These are phyloP conservation scores for Aethina tumida DNA, from an alignment of 1,140 invertebrate genomes.

Conservation along the genomic window DNA sequence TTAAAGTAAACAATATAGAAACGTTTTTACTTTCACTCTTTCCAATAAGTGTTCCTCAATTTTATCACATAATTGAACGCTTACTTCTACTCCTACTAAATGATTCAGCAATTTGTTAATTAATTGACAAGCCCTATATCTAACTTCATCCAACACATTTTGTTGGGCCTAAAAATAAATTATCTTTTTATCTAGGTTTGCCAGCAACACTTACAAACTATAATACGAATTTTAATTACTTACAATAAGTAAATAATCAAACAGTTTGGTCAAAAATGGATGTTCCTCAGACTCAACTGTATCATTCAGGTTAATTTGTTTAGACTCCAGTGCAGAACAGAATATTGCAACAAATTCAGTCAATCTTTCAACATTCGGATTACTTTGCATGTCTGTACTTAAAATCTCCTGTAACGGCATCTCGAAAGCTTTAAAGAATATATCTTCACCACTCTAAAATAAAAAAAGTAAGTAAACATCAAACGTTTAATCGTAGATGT, in stretches of 20 bases:
- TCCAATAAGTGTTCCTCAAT: conserved; percentile 3
- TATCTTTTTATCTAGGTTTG: not conserved
- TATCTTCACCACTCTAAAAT: too few species aligned
- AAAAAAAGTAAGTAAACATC: too few species aligned
- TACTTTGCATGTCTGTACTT: too few species aligned
- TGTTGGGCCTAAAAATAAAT: not conserved
- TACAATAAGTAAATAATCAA: conserved; percentile 1
- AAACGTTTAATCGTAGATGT: too few species aligned
- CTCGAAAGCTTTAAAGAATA: too few species aligned
- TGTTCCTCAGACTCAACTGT: not conserved
- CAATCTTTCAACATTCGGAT: conserved; percentile 1
- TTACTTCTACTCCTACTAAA: not conserved
- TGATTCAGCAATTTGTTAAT: conserved; percentile 4
- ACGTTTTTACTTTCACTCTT: conserved; percentile 4
- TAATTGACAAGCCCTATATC: conserved; percentile 1
- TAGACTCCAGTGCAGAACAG: conserved; percentile 2
- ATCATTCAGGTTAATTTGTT: not conserved
- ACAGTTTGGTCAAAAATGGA: not conserved
- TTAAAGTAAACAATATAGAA: too few species aligned
- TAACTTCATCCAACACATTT: not conserved
- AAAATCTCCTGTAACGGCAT: too few species aligned
- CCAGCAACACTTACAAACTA: not conserved
- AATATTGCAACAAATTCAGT: not conserved
- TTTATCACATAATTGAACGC: conserved; percentile 2
- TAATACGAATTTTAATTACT: not conserved